Evolutionary conservation across 2,888 invertebrate genomes (phyloP).

Genomic region (Hedychridium roseum): DNA sequence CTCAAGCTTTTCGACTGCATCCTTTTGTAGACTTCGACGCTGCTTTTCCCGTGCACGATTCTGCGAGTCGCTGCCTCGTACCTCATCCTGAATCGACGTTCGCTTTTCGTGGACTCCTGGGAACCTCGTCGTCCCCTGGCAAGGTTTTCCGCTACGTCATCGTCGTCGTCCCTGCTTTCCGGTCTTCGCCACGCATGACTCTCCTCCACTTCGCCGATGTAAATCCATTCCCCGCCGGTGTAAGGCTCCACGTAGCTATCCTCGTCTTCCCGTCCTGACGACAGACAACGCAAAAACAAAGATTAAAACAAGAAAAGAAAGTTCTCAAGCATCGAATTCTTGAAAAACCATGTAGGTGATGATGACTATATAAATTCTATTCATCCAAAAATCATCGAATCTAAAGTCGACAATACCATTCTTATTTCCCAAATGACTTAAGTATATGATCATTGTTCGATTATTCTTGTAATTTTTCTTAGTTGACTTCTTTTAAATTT

Average conservation of each 20-base stretch:
- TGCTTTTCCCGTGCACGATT: slow-evolving; percentile 88
- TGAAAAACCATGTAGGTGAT: no score
- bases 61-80: slow-evolving; percentile 89
- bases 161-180: slow-evolving; percentile 60
- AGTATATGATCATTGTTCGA: no score
- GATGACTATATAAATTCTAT: no score
- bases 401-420: no score
- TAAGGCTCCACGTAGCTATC: slow-evolving; percentile 82
- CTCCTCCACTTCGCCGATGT: slow-evolving; percentile 78
- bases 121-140: slow-evolving; percentile 65
- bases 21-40: slow-evolving; percentile 87
- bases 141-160: slow-evolving; percentile 49
- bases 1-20: slow-evolving; percentile 85
- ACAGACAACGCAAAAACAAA: neutral
- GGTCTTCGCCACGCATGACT: slow-evolving; percentile 71
- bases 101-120: slow-evolving; percentile 77
- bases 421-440: no score
- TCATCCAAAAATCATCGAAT: no score
- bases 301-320: no score
- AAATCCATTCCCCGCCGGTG: slow-evolving; percentile 76
- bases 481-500: no score
- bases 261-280: slow-evolving; percentile 68
- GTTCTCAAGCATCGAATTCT: no score
- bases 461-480: no score
- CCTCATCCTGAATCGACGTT: slow-evolving; percentile 83